These are phyloP conservation scores for Chymomyza caudatula DNA, from an alignment of 2,888 invertebrate species.

Conservation along the genomic window DNA sequence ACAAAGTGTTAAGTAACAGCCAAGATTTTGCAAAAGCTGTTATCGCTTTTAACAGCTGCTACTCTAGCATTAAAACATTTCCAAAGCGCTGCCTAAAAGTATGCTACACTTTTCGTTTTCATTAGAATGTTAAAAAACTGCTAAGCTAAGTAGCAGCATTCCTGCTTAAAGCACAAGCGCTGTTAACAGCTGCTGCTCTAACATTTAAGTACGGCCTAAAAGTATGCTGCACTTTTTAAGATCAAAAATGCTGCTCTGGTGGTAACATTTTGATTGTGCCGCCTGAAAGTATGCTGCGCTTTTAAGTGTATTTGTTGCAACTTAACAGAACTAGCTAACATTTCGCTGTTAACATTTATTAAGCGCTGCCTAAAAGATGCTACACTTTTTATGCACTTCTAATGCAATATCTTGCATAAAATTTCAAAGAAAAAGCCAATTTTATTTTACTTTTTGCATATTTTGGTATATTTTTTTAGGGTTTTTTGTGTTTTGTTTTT, in stretches of 20 bases:
- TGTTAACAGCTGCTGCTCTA: not conserved
- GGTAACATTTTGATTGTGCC: too few species aligned
- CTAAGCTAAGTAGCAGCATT: too few species aligned
- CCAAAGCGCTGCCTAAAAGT: slow-evolving; percentile 5
- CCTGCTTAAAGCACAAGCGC: too few species aligned
- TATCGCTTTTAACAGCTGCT: too few species aligned
- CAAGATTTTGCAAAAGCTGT: too few species aligned
- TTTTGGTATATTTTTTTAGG: slow-evolving; percentile 42
- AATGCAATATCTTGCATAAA: slow-evolving; percentile 2
- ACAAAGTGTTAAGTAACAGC: not conserved
- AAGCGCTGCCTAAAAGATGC: not conserved
- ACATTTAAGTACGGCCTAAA: not conserved
- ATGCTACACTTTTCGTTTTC: slow-evolving; percentile 9
- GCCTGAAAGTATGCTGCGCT: too few species aligned
- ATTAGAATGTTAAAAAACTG: too few species aligned
- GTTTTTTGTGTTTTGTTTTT: slow-evolving; percentile 14
- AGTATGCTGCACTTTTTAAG: not conserved
- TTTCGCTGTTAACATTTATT: too few species aligned
- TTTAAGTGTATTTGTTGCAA: too few species aligned
- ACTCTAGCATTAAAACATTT: too few species aligned
- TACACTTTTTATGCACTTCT: not conserved
- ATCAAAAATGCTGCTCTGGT: not conserved
- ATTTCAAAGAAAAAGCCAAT: slow-evolving; percentile 34
- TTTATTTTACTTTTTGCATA: slow-evolving; percentile 34
- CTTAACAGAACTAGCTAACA: too few species aligned